Conservation (phyloP, 2,797 vertebrate species). For the Hippocampus kuda region DNA sequence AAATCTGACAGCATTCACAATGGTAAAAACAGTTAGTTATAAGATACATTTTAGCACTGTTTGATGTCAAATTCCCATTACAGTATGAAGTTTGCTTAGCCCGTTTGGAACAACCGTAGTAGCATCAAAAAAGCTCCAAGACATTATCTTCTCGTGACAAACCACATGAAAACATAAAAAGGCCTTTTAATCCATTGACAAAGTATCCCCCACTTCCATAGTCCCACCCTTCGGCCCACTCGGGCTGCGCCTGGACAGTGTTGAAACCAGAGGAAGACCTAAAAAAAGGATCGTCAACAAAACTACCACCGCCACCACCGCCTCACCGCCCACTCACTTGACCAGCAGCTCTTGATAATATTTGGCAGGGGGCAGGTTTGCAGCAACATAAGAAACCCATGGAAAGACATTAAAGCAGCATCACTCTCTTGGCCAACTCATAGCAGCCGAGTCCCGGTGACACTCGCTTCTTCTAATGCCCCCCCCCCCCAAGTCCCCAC, state of each 20-base stretch:
- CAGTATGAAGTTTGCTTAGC: background rate
- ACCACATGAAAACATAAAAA: constrained; percentile 64
- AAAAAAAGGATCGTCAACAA: constrained; percentile 51
- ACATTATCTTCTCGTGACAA: constrained; percentile 57
- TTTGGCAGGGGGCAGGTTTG: constrained; percentile 57
- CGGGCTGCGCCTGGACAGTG: constrained; percentile 67
- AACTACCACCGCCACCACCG: constrained; percentile 5
- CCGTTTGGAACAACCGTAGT: background rate
- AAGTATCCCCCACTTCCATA: constrained; percentile 42
- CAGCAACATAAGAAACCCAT: constrained; percentile 55
- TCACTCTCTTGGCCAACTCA: too few relatives aligned
- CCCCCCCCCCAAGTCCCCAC: too few relatives aligned
- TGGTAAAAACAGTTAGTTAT: too few relatives aligned
- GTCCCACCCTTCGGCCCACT: constrained; percentile 50
- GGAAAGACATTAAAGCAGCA: constrained; percentile 59
- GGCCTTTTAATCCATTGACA: constrained; percentile 68
- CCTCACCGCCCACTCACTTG: constrained; percentile 52
- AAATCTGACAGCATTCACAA: too few relatives aligned
- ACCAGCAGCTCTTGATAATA: constrained; percentile 64
- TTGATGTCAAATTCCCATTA: too few relatives aligned
- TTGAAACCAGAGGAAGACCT: constrained; percentile 60
- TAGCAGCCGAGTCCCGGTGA: too few relatives aligned
- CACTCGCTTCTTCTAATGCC: too few relatives aligned
- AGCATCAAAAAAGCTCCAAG: constrained; percentile 18
- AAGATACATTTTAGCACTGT: too few relatives aligned